Evolutionary conservation across 2,797 vertebrate genomes (phyloP), one percentile per base, ranked within the genome.

Genomic region (Coregonus sp.): DNA sequence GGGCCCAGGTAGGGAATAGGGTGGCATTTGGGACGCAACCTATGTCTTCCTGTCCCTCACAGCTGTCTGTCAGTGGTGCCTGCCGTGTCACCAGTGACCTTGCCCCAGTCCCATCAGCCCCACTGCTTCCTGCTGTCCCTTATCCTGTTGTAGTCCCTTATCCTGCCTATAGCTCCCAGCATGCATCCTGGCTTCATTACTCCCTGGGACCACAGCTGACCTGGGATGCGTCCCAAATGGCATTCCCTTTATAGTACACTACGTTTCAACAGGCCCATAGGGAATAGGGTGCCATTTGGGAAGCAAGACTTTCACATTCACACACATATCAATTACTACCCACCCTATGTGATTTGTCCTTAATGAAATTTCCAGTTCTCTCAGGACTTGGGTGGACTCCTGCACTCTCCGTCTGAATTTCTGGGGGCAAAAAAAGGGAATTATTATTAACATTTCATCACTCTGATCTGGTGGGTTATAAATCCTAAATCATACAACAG

Each of bases 321-420:
- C 40, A 47, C 40, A 47, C 40, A 47, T 3, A 47, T 82, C 79
- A 63, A 63, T 63, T 63, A 12, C 25, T 7, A 93, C 98, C 96
- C 93, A 99, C 98, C 98, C 98, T 16, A 99, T 99, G 79, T 99
- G 96, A 95, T 99, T 99, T 84, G 98, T 99, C 89, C 98, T 95
- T 92, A 99, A 94, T 74, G 98, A 99, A 93, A 99, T 99, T 94
- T 99, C 98, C 95, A 99, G 95, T 94, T 99, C 98, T 94, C 98
- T 91, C 85, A 99, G 94, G 85, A 98, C 96, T 93, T 99, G 98
- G 65, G 98, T 99, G 68, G 98, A 99, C 90, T 99, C 98, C 89
- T 99, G 98, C 82, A 99, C 98, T 93, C 98, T 91, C 84, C 98
- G 95, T 86, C 98, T 95, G 94, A 99, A 98, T 94, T 99, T 99